Base-by-base conservation (phyloP, 1,140 invertebrate genomes). In the Camponotus floridanus region DNA sequence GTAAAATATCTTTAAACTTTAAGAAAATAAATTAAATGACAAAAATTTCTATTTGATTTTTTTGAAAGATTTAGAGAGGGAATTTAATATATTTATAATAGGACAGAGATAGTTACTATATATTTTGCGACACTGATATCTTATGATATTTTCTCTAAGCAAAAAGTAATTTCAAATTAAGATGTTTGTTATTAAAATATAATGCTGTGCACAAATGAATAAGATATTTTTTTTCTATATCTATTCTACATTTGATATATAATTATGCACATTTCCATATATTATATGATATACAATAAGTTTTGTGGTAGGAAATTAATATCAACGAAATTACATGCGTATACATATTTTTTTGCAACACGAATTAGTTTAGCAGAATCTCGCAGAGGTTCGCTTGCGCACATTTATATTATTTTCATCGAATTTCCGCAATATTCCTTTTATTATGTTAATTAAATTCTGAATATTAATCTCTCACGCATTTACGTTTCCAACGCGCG, bases 381-480 rank as follows among this genome's bases (percentile, higher is more conserved):
- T 81, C 11, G 13, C 48, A 71, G 18, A 36, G n/a, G 8, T 0
- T 26, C 11, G 48, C 13, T n/a, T 18, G 21, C 21, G 7, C 31
- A 5, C 26, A 59, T 83, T 73, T 73, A 61, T n/a, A 73, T 59
- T 42, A 42, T 81, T 71, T 70, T 65, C 76, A 67, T 81, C 18
- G 55, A 39, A 61, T 83, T 83, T 73, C 68, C 39, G 68, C 39
- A 61, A 83, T 83, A 83, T 73, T 83, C 79, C 59, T 83, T 83
- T 83, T 83, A 83, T 83, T 83, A 83, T 83, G 79, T 83, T 83
- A 73, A 83, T 83, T 73, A 83, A 83, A 83, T 83, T 83, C 26
- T 83, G 68, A 13, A 45, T 61, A 83, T 83, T 83, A 83, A 83
- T 83, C 26, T 83, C 55, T 45, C n/a, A 11, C 51, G n/a, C 31